Percentiles rank a stretch among this genome's conserved stretches.
phyloP scores from a whole-genome alignment of 2,888 invertebrate genomes.

The Amiota communis region DNA sequence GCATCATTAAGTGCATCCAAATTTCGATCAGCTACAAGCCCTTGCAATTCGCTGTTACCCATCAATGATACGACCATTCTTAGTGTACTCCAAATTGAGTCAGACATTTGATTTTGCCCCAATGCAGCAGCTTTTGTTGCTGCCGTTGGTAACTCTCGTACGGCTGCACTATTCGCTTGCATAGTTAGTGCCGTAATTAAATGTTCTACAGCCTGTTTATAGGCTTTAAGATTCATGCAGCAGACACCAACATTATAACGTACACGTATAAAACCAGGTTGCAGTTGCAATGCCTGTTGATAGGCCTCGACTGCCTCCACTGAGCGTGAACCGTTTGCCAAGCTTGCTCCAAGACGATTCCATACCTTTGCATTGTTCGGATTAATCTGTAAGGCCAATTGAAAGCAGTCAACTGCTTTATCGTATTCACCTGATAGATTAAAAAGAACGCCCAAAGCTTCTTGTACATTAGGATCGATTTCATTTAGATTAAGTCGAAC shows the following conservation, averaged over 20 bases:
- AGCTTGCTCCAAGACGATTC: slow-evolving; percentile 97
- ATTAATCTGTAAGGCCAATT: slow-evolving; percentile 87
- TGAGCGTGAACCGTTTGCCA: slow-evolving; percentile 95
- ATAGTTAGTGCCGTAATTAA: slow-evolving; percentile 93
- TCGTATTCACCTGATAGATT: slow-evolving; percentile 95
- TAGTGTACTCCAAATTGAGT: slow-evolving; percentile 95
- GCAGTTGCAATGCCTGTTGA: slow-evolving; percentile 89
- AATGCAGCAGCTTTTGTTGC: slow-evolving; percentile 64
- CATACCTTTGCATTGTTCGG: slow-evolving; percentile 89
- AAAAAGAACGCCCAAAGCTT: slow-evolving; percentile 94
- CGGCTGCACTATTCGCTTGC: slow-evolving; percentile 79
- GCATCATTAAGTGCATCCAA: slow-evolving; percentile 77
- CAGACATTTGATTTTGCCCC: slow-evolving; percentile 81
- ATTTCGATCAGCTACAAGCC: slow-evolving; percentile 78
- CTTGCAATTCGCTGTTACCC: slow-evolving; percentile 79
- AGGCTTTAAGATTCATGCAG: slow-evolving; percentile 95
- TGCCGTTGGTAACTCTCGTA: slow-evolving; percentile 77
- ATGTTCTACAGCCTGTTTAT: slow-evolving; percentile 96
- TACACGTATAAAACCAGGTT: slow-evolving; percentile 96
- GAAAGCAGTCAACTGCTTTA: slow-evolving; percentile 97
- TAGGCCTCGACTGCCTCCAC: slow-evolving; percentile 98
- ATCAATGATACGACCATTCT: slow-evolving; percentile 90
- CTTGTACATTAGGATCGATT: slow-evolving; percentile 93
- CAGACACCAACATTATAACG: slow-evolving; percentile 98
- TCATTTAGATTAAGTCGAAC: slow-evolving; percentile 83